These are phyloP conservation scores for Planiliza haematocheilus DNA, from an alignment of 2,113 vertebrate genomes.

Conservation along the genomic window DNA sequence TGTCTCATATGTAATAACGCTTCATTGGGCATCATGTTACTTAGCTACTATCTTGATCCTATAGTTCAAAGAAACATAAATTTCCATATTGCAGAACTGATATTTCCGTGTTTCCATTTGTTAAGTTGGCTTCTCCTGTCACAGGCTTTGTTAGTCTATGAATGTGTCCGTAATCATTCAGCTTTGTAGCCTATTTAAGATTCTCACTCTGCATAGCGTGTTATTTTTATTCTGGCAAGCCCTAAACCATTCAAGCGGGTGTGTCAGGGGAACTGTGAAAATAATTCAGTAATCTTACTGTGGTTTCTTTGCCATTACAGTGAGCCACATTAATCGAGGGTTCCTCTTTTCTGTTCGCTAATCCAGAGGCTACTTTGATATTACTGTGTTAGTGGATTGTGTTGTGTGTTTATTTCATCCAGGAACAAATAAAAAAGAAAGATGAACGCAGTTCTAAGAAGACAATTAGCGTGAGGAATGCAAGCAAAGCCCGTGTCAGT, in stretches of 20 bases:
- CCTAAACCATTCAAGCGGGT: no score
- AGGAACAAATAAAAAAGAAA: no score
- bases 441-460: background rate
- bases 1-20: background rate
- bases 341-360: no score
- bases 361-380: no score
- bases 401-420: no score
- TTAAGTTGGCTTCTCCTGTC: background rate
- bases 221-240: no score
- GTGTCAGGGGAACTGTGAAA: no score
- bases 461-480: background rate
- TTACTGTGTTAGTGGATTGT: no score
- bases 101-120: background rate
- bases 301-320: no score
- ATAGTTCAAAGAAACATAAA: background rate
- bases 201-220: no score
- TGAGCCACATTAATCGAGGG: no score
- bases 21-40: background rate
- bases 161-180: background rate
- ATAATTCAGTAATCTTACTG: no score
- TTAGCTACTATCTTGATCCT: background rate
- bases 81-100: background rate
- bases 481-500: background rate
- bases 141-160: background rate
- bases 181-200: background rate